phyloP scores from a whole-genome alignment of 2,888 invertebrate species.

The Rotaria sp. region DNA sequence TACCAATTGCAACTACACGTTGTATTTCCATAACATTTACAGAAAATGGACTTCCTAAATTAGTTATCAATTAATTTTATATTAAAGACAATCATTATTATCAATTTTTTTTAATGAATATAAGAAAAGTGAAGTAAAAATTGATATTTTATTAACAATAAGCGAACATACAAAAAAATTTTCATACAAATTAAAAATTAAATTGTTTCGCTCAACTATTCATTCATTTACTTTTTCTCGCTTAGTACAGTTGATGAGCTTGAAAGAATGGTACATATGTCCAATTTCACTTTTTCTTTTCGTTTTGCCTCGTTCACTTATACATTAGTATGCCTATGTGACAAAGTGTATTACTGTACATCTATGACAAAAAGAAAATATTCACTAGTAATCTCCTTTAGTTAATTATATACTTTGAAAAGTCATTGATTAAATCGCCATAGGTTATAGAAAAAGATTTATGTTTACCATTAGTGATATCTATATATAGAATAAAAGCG shows the following conservation, averaged over 20 bases:
- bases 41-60: conserved; percentile 49
- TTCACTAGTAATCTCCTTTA: neutral
- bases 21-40: conserved; percentile 56
- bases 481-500: neutral
- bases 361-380: neutral
- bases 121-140: too few relatives aligned
- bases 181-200: neutral
- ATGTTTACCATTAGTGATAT: neutral
- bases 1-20: conserved; percentile 69
- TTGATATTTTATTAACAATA: too few relatives aligned
- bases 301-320: neutral
- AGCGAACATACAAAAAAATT: neutral
- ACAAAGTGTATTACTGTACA: neutral
- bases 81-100: neutral
- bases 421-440: neutral
- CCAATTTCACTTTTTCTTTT: neutral
- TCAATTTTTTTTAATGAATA: neutral
- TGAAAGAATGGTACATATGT: neutral
- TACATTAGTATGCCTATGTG: neutral
- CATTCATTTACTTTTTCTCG: neutral
- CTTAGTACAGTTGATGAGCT: neutral
- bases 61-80: neutral
- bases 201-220: neutral
- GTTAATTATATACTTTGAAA: neutral
- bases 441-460: neutral